Conservation (phyloP, 2,888 invertebrate genomes). For the Chesias legatella region DNA sequence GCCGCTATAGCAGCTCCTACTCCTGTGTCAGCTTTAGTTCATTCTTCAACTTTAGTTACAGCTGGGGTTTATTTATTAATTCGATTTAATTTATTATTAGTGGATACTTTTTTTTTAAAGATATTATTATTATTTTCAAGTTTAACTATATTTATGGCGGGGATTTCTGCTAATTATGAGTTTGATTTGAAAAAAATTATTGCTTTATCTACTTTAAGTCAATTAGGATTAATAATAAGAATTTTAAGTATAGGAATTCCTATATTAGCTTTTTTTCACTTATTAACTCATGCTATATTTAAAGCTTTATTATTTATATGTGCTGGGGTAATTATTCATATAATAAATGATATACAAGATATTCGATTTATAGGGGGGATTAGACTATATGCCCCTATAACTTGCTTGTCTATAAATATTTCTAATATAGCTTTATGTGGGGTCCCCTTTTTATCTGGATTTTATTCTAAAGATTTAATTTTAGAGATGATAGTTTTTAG, state of each 20-base stretch:
- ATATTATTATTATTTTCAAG: slow-evolving; percentile 78
- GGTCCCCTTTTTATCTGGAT: slow-evolving; percentile 82
- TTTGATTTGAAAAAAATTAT: slow-evolving; percentile 89
- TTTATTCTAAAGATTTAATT: slow-evolving; percentile 84
- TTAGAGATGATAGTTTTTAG: slow-evolving; percentile 77
- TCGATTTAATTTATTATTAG: slow-evolving; percentile 82
- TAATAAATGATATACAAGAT: slow-evolving; percentile 83
- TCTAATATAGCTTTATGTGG: slow-evolving; percentile 83
- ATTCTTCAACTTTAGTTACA: slow-evolving; percentile 89
- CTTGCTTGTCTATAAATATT: slow-evolving; percentile 77
- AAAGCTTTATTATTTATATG: slow-evolving; percentile 87
- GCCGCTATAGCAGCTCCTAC: slow-evolving; percentile 89
- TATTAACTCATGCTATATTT: slow-evolving; percentile 87
- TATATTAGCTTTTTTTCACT: slow-evolving; percentile 85
- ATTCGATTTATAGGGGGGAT: slow-evolving; percentile 82
- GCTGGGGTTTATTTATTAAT: slow-evolving; percentile 87
- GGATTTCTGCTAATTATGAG: slow-evolving; percentile 82
- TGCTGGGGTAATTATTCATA: slow-evolving; percentile 85
- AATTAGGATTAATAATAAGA: slow-evolving; percentile 87
- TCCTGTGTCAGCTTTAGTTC: slow-evolving; percentile 86
- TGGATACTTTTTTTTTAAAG: slow-evolving; percentile 55
- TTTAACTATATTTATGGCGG: slow-evolving; percentile 82
- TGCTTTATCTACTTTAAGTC: slow-evolving; percentile 88
- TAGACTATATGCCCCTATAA: slow-evolving; percentile 71
- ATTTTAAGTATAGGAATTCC: slow-evolving; percentile 78